Base-by-base conservation (phyloP, 2,888 invertebrate species). In the Archips xylosteana region DNA sequence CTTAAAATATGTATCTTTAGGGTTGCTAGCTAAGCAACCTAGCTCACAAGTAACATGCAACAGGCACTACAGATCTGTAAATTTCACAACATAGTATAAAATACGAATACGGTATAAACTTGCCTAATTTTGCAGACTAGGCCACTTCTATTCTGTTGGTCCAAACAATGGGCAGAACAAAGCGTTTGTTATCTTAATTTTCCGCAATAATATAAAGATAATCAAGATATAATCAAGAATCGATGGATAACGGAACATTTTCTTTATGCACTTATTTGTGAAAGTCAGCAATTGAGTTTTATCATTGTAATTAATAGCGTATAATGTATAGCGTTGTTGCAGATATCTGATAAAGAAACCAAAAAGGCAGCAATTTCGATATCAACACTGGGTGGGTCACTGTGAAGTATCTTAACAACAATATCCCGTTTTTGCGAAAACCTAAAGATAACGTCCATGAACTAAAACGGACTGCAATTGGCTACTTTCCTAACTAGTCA, bases 141-240 rank as follows among this genome's bases (percentile, higher is more conserved):
- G 86, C 84, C 82, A 86, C 85, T 86, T 86, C 87, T 84, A 85
- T 84, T 87, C 83, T 83, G 86, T 87, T 76, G 71, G 68, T 74
- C 71, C 59, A 75, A 80, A 86, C 85, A 92, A 73, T 75, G 68
- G 79, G 78, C 76, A 68, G 76, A 89, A 91, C 90, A 91, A 91
- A 89, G 87, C 75, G 60, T 77, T 79, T 74, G 77, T 81, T 89
- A 90, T 89, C 89, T 83, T 77, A 83, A 83, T 81, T 76, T 69
- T 75, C 79, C 81, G 76, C 84, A 88, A 90, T 90, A 89, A 86
- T 82, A 84, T 85, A 54, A 36, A 45, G 62, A 68, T 72, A 72
- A 62, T 65, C 54, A 5, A 67, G 54, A 67, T 72, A 72, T 32
- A 6, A 71, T 71, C 65, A 51, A n/a, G 47, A 62, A 23, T 39